Percentiles rank a stretch among this genome's conserved stretches.
Evolutionary conservation across 2,888 invertebrate genomes (phyloP).

Genomic region (Aphidoletes aphidimyza): DNA sequence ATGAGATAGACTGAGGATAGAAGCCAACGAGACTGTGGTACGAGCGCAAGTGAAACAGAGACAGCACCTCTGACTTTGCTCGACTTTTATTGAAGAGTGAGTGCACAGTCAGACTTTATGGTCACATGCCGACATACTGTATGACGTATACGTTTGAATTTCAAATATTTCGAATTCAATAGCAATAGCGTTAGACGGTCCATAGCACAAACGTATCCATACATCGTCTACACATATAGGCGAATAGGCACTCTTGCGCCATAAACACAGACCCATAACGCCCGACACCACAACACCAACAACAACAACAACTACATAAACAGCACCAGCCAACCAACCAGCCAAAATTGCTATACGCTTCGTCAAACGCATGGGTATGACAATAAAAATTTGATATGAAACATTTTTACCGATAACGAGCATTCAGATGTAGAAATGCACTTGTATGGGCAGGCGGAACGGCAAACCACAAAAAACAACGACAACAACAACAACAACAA

Average conservation of each 20-base stretch:
- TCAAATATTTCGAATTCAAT: slow-evolving; percentile 25
- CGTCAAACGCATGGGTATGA: neutral
- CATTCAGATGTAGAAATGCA: slow-evolving; percentile 30
- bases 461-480: neutral
- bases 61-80: neutral
- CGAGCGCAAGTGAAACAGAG: too few species aligned
- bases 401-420: slow-evolving; percentile 39
- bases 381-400: slow-evolving; percentile 33
- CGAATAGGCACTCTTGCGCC: too few species aligned
- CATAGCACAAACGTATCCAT: neutral
- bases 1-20: too few species aligned
- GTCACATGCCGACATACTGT: slow-evolving; percentile 10
- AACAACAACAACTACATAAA: neutral
- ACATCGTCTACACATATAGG: neutral
- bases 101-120: slow-evolving; percentile 44
- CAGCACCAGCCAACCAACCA: neutral
- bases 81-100: slow-evolving; percentile 48
- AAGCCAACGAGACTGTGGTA: too few species aligned
- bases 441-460: too few species aligned
- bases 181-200: neutral
- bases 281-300: neutral
- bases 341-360: neutral
- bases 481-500: neutral
- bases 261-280: neutral
- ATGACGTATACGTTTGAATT: slow-evolving; percentile 47